Base-by-base conservation (phyloP, 1,140 invertebrate genomes). In the Eufriesea mexicana region DNA sequence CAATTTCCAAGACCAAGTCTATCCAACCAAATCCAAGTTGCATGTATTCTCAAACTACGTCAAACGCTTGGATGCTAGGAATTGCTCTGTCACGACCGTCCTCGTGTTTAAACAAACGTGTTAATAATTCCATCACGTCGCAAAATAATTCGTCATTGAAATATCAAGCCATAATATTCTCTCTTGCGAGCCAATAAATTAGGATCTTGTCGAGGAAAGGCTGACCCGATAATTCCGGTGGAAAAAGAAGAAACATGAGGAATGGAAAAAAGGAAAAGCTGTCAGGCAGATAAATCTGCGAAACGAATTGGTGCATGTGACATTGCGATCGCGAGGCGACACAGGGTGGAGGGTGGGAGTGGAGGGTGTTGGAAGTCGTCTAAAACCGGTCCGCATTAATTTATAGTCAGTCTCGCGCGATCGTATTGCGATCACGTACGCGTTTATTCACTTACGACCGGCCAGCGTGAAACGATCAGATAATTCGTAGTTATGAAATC, bases 381-480 rank as follows among this genome's bases (percentile, higher is more conserved):
- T 77, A 54, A 77, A 77, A 77, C 75, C 75, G 75, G 75, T 67
- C 61, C 23, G 10, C 14, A 49, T 47, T 42, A 77, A 77, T 77
- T 77, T 77, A 77, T 77, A 54, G 49, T 35, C 35, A 9, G 61
- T 54, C 51, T 20, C 25, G 18, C 8, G 28, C 42, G 35, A 45
- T 77, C 61, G 28, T 51, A 51, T 54, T 25, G 61, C 75, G 75
- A 77, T 77, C 75, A 54, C 75, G 75, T 77, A 77, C 25, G 75
- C 75, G n/a, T 77, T 77, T 55, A 62, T 51, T 42, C 61, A n/a
- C 47, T 67, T 54, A 67, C 8, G 28, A n/a, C 59, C 59, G 25
- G 49, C 9, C 49, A 20, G 75, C 49, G 75, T 54, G 45, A 77
- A 77, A 55, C 20, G 75, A 77, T 67, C 75, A 67, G 75, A 77